Evolutionary conservation across 2,113 vertebrate species (phyloP).

Genomic region (Brachirus orientalis): DNA sequence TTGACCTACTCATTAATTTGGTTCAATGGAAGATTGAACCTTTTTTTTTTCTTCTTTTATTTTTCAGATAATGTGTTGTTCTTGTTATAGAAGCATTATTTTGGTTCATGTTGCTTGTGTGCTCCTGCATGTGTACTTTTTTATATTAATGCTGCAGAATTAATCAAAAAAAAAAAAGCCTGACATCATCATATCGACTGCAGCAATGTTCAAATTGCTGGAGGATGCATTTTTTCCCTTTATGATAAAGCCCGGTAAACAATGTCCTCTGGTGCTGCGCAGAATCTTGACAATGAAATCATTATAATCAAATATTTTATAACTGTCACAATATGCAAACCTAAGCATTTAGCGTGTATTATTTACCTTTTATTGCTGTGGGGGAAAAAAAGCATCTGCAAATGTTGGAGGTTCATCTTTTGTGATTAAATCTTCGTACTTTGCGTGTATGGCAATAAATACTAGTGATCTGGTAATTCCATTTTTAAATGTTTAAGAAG

Average conservation of each 20-base stretch:
- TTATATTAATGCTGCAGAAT: slow-evolving; percentile 5
- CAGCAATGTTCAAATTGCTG: slow-evolving; percentile 32
- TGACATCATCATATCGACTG: slow-evolving; percentile 28
- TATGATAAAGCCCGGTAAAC: slow-evolving; percentile 35
- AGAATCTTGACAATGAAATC: slow-evolving; percentile 29
- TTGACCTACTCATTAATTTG: slow-evolving; percentile 40
- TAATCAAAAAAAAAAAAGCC: slow-evolving; percentile 4
- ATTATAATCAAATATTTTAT: slow-evolving; percentile 41
- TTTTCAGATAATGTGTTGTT: slow-evolving; percentile 29
- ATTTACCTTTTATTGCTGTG: not conserved
- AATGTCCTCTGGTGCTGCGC: slow-evolving; percentile 17
- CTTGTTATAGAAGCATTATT: no score
- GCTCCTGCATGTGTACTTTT: not conserved
- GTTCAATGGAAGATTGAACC: slow-evolving; percentile 29
- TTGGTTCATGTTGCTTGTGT: not conserved
- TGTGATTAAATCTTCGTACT: not conserved
- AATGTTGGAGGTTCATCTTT: not conserved
- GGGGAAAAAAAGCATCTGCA: not conserved
- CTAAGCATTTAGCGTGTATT: slow-evolving; percentile 22
- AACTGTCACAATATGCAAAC: slow-evolving; percentile 19
- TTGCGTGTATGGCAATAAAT: not conserved
- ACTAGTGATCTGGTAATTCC: not conserved
- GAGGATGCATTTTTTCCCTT: slow-evolving; percentile 20
- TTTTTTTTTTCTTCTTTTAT: not conserved
- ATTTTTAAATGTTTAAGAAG: slow-evolving; percentile 8